Base-by-base conservation (phyloP, 2,113 vertebrate genomes). In the Tricholaema leucomelas region DNA sequence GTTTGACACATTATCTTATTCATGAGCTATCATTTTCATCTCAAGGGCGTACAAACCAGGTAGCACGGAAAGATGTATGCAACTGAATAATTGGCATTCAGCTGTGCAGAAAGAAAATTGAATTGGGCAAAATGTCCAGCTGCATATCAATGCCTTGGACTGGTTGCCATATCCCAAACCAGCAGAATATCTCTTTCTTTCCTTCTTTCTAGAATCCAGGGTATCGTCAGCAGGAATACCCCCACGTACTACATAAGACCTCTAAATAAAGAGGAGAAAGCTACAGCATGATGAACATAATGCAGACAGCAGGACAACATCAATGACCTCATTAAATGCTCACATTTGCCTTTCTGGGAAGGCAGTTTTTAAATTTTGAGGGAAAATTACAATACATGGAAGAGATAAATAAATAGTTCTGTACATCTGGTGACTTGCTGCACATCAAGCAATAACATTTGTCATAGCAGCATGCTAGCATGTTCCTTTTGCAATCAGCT, bases 1-100 rank as follows among this genome's bases (percentile, higher is more conserved):
- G 80, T 94, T 88, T 91, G 83, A 91, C 67, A 81, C 77, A 85
- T 95, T 93, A 88, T 50, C 88, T 90, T 95, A 94, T 95, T 95
- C 92, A 86, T 82, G 77, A 80, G 55, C 56, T 77, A 93, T 73
- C 58, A 55, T 83, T 96, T 92, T 76, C 66, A 70, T 93, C 88
- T 77, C 12, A 35, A 46, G 91, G 73, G 59, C 38, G 36, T 73
- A 66, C 63, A 77, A 92, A 94, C 21, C 1, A 3, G 19, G 81
- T 46, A 50, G 44, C 60, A 87, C n/a, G 82, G 83, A 86, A 96
- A 96, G 91, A 63, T 40, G 24, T 93, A 75, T 77, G 87, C 78
- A 88, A 78, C 70, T 31, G 81, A 94, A 93, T 95, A 90, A 90
- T 28, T 83, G 81, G 52, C 65, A 72, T 87, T 92, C 87, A 88